phyloP scores from a whole-genome alignment of 2,797 vertebrate genomes.

The Molossus molossus region DNA sequence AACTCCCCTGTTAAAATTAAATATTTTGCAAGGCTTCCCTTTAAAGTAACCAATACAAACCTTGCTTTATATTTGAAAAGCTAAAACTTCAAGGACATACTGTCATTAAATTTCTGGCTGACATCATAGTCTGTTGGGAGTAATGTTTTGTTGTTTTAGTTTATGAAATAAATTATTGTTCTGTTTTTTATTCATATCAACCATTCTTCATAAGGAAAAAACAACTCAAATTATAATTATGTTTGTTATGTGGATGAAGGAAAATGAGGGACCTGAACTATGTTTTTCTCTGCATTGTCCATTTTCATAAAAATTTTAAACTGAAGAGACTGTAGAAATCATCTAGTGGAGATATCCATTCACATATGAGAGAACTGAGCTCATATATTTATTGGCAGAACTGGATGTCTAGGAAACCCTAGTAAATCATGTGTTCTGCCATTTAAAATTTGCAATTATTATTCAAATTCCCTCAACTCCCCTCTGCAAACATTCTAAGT shows the following conservation, averaged over 20 bases:
- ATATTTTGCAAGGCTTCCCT: not conserved
- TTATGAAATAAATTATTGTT: constrained; percentile 27
- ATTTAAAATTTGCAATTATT: constrained; percentile 61
- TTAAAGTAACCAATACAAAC: constrained; percentile 32
- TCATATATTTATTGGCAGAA: constrained; percentile 61
- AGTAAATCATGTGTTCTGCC: constrained; percentile 48
- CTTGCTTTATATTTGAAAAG: constrained; percentile 53
- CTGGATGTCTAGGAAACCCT: constrained; percentile 39
- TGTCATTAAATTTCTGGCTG: not conserved
- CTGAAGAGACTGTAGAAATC: not conserved
- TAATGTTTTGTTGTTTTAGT: constrained; percentile 7
- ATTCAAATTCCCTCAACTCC: constrained; percentile 23
- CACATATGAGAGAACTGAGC: constrained; percentile 60
- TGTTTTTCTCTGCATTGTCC: not conserved
- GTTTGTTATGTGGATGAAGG: not conserved
- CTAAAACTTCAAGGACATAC: constrained; percentile 4
- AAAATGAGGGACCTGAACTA: not conserved
- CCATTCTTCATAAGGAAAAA: constrained; percentile 23
- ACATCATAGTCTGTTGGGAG: not conserved
- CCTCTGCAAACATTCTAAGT: constrained; percentile 40
- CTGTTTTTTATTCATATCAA: constrained; percentile 15
- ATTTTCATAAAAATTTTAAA: not conserved
- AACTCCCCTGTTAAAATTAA: not conserved
- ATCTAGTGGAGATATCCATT: not conserved
- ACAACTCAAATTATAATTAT: not conserved